Conservation (phyloP, 2,797 vertebrate genomes). For the Rachycentron canadum region DNA sequence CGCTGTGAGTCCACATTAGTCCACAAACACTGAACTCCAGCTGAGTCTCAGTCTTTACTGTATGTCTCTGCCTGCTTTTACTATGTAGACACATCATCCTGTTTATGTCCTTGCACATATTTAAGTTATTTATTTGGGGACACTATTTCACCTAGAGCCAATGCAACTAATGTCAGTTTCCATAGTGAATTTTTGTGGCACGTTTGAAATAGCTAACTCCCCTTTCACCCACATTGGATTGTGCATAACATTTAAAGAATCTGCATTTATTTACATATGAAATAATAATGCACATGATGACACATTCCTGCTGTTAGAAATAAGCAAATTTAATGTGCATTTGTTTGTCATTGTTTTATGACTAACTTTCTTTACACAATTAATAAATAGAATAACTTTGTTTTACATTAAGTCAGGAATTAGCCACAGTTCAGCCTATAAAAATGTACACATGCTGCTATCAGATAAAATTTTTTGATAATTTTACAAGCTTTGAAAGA, state of each 20-base stretch:
- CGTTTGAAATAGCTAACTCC: background rate
- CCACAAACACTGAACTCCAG: constrained; percentile 42
- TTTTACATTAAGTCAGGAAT: background rate
- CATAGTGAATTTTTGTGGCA: background rate
- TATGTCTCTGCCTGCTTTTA: constrained; percentile 30
- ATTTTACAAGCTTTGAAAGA: too few species aligned
- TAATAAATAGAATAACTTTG: background rate
- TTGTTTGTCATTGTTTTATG: background rate
- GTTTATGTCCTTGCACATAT: background rate
- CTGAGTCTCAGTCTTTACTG: constrained; percentile 15
- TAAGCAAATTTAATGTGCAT: background rate
- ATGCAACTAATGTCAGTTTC: background rate
- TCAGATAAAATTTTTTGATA: too few species aligned
- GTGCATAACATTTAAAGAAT: background rate
- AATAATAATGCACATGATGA: too few species aligned
- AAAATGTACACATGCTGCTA: too few species aligned
- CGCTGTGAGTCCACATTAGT: constrained; percentile 83
- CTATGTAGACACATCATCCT: constrained; percentile 1
- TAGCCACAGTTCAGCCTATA: background rate
- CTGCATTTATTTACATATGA: constrained; percentile 6
- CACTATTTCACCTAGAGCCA: background rate
- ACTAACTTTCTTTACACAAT: background rate
- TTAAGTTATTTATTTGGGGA: background rate
- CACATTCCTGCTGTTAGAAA: background rate
- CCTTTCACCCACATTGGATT: background rate